A percentile compares a stretch with the other conserved stretches of the same genome.
Conservation (phyloP, 30 jellyfish, hydroid and myxozoan species). For the Aurelia aurita complex sp. Pacific region DNA sequence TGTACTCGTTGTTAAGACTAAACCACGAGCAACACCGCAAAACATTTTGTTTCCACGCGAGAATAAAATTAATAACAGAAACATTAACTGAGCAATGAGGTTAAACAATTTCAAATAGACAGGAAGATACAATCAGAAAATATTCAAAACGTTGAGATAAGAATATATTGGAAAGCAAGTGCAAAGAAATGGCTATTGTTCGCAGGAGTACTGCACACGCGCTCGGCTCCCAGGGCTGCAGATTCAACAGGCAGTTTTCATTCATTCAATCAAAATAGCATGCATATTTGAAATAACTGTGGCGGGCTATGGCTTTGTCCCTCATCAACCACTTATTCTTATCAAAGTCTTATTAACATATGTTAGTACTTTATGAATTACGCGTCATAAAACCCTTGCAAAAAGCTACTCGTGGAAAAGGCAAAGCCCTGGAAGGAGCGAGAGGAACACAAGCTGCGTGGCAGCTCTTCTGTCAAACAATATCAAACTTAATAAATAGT, state of each 20-base stretch:
- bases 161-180: not conserved
- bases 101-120: not conserved
- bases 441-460: conserved; percentile 81
- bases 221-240: conserved; percentile 42
- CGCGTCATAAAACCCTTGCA: not conserved
- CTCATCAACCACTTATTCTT: not conserved
- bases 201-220: conserved; percentile 40
- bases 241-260: not conserved
- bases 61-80: no score
- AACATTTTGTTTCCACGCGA: no score
- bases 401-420: conserved; percentile 15
- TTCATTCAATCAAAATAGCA: conserved; percentile 9
- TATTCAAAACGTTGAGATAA: not conserved
- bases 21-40: no score
- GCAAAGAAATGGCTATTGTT: conserved; percentile 70
- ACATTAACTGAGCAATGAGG: no score
- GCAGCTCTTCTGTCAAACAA: conserved; percentile 43
- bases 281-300: conserved; percentile 43
- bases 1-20: no score
- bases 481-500: conserved; percentile 7
- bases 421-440: conserved; percentile 58
- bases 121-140: not conserved
- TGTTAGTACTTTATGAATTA: no score
- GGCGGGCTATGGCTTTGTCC: not conserved
- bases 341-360: no score